A percentile compares a stretch with the other conserved stretches of the same genome.
These are phyloP conservation scores for Euthynnus affinis DNA, from an alignment of 2,797 vertebrate genomes.

Conservation along the genomic window DNA sequence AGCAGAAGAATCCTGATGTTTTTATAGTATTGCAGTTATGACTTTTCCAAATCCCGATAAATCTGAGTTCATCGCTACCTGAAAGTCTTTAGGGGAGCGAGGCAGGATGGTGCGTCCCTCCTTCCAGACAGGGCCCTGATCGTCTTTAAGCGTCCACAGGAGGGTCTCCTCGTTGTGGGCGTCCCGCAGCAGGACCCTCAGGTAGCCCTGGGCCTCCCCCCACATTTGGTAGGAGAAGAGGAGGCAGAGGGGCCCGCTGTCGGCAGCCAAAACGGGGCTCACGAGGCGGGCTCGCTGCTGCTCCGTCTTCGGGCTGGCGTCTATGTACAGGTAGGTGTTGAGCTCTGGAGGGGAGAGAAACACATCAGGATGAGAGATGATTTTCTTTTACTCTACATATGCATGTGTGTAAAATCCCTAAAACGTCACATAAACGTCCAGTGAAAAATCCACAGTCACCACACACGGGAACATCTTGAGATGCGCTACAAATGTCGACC, in stretches of 20 bases:
- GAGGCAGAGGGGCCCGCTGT: constrained; percentile 92
- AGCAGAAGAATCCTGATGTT: neutral
- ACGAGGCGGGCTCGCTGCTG: constrained; percentile 90
- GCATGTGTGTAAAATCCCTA: neutral
- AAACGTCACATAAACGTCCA: neutral
- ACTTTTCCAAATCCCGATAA: neutral
- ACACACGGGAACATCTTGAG: neutral
- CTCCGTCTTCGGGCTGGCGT: constrained; percentile 88
- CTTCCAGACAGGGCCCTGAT: constrained; percentile 92
- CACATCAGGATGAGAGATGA: neutral
- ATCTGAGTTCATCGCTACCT: constrained; percentile 80
- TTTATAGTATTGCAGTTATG: neutral
- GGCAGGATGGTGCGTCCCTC: constrained; percentile 95
- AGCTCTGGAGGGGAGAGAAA: constrained; percentile 68
- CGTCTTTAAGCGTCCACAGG: constrained; percentile 92
- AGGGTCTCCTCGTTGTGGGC: constrained; percentile 89
- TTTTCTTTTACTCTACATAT: neutral
- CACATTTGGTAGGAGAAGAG: constrained; percentile 93
- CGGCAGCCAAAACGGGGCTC: constrained; percentile 89
- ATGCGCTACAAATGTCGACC: neutral
- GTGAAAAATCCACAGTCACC: neutral
- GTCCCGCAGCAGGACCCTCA: constrained; percentile 90
- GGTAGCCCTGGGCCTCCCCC: constrained; percentile 89
- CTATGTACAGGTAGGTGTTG: constrained; percentile 86
- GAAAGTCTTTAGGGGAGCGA: constrained; percentile 92